Evolutionary conservation across 92 coral and sea anemone genomes (phyloP).

Genomic region (Isaurus tuberculatus): DNA sequence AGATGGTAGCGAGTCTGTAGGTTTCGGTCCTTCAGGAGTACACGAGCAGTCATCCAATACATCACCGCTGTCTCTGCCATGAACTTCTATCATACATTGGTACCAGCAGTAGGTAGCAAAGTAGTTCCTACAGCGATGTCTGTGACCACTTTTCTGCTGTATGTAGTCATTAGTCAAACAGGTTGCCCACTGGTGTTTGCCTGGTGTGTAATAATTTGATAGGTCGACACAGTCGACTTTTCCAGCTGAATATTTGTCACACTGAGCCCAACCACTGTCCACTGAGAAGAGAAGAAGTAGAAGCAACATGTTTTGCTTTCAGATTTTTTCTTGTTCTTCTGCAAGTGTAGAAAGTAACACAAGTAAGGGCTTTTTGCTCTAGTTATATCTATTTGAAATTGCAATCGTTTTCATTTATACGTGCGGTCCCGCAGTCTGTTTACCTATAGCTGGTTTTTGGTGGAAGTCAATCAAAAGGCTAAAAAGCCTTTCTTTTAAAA

Average conservation of each 20-base stretch:
- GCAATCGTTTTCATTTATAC: too few species aligned
- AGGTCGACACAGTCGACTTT: conserved; percentile 3
- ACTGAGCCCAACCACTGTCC: background rate
- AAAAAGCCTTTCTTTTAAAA: too few species aligned
- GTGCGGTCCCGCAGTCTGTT: too few species aligned
- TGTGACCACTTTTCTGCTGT: background rate
- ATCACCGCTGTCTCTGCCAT: conserved; percentile 3
- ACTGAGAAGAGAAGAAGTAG: conserved; percentile 6
- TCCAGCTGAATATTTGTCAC: background rate
- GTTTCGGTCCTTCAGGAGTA: background rate
- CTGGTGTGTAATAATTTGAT: background rate
- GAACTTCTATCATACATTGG: conserved; percentile 54
- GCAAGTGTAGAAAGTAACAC: background rate
- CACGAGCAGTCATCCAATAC: conserved; percentile 49
- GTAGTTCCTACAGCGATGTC: background rate
- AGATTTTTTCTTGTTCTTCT: background rate
- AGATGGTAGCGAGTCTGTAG: conserved; percentile 27
- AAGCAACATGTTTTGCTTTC: background rate
- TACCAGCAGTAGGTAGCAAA: conserved; percentile 44
- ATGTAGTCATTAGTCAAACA: conserved; percentile 31
- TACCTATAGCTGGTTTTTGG: too few species aligned
- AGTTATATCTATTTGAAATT: too few species aligned
- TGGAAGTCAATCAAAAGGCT: too few species aligned
- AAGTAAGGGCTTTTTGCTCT: too few species aligned
- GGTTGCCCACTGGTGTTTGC: conserved; percentile 52